Percentiles rank a stretch among this genome's conserved stretches.
These are phyloP conservation scores for Troides helena DNA, from an alignment of 2,888 invertebrate species.

Conservation along the genomic window DNA sequence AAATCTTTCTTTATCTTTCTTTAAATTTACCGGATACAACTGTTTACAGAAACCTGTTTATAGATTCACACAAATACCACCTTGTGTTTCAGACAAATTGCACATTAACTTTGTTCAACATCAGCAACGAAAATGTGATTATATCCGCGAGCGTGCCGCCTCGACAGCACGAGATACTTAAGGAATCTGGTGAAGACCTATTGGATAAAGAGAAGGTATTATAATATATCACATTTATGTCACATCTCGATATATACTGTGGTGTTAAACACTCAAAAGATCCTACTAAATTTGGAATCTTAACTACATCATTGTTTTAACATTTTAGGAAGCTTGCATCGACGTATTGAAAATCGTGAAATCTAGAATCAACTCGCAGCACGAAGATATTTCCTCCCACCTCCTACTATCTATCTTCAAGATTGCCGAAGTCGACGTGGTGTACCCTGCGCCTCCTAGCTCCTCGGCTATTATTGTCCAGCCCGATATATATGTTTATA, in stretches of 20 bases:
- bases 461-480: slow-evolving; percentile 62
- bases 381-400: slow-evolving; percentile 92
- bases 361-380: slow-evolving; percentile 90
- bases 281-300: no score
- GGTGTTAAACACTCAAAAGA: no score
- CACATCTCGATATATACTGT: no score
- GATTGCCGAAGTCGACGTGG: slow-evolving; percentile 94
- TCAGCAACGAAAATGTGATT: slow-evolving; percentile 93
- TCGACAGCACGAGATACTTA: slow-evolving; percentile 80
- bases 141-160: slow-evolving; percentile 88
- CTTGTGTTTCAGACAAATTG: slow-evolving; percentile 86
- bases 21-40: no score
- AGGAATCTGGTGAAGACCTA: slow-evolving; percentile 83
- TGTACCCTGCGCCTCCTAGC: slow-evolving; percentile 85
- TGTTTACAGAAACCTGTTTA: no score
- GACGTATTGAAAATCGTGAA: slow-evolving; percentile 89
- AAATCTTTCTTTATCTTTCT: no score
- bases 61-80: neutral
- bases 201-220: slow-evolving; percentile 86
- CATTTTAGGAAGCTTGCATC: slow-evolving; percentile 90
- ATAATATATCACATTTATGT: neutral
- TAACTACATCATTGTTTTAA: neutral
- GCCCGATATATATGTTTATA: slow-evolving; percentile 54
- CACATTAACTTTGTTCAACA: slow-evolving; percentile 90
- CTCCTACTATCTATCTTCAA: slow-evolving; percentile 93